Evolutionary conservation across 1,140 invertebrate species (phyloP).

Genomic region (Colletes latitarsis): DNA sequence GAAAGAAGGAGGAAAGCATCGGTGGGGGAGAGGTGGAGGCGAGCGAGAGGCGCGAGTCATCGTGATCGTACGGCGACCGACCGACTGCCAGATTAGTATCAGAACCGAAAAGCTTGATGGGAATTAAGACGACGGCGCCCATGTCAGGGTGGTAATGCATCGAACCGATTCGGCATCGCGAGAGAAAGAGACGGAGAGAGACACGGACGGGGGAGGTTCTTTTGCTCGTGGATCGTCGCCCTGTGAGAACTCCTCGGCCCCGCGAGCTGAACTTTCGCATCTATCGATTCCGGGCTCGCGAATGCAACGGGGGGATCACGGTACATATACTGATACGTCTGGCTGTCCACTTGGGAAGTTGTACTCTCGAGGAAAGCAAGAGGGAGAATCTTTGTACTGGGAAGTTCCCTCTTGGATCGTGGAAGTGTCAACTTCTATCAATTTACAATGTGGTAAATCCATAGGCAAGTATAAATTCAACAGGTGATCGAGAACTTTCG

Average conservation of each 20-base stretch:
- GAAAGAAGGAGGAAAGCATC: not conserved
- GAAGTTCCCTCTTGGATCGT: too few species aligned
- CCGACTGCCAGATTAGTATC: slow-evolving; percentile 68
- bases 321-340: too few species aligned
- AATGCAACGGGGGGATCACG: too few species aligned
- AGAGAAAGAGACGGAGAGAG: not conserved
- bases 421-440: too few species aligned
- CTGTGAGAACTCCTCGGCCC: not conserved
- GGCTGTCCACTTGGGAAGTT: too few species aligned
- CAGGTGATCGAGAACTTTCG: too few species aligned
- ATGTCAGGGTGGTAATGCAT: slow-evolving; percentile 48
- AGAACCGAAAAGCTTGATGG: slow-evolving; percentile 55
- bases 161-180: slow-evolving; percentile 53
- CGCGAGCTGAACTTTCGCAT: not conserved
- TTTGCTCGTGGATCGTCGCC: slow-evolving; percentile 4
- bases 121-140: slow-evolving; percentile 62
- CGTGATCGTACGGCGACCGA: slow-evolving; percentile 54
- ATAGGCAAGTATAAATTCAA: too few species aligned
- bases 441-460: too few species aligned
- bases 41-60: slow-evolving; percentile 52
- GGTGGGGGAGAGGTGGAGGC: not conserved
- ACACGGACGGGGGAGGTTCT: not conserved
- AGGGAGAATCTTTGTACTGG: too few species aligned
- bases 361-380: too few species aligned
- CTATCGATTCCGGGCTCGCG: not conserved